A percentile compares a stretch with the other conserved stretches of the same genome.
Conservation (phyloP, 1,140 invertebrate genomes). For the Trachymyrmex septentrionalis region DNA sequence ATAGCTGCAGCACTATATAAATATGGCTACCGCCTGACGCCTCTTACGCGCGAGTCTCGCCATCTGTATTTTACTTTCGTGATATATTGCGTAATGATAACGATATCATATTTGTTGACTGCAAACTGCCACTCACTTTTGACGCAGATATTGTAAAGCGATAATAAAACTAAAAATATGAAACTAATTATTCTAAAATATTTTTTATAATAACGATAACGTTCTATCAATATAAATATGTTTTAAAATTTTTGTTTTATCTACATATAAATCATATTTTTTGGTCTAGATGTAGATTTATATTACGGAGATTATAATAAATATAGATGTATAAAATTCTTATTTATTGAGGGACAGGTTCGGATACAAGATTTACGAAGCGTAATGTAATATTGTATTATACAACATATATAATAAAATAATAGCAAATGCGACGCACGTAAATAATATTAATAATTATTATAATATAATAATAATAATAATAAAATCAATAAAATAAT, state of each 20-base stretch:
- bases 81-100: background rate
- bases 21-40: background rate
- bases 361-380: conserved; percentile 59
- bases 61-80: conserved; percentile 14
- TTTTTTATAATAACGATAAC: too few relatives aligned
- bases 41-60: conserved; percentile 16
- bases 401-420: conserved; percentile 75
- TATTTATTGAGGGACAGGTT: conserved; percentile 47
- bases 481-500: conserved; percentile 68
- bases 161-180: background rate
- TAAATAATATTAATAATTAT: conserved; percentile 72
- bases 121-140: background rate
- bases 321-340: conserved; percentile 41
- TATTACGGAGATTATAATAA: conserved; percentile 3
- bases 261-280: background rate
- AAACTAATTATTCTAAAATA: background rate
- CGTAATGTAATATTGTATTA: conserved; percentile 75
- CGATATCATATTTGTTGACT: background rate
- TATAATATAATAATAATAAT: conserved; percentile 62
- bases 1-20: background rate
- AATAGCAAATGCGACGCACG: conserved; percentile 72
- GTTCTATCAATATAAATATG: too few relatives aligned
- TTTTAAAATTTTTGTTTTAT: background rate
- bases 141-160: background rate
- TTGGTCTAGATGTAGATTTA: background rate